Base-by-base conservation (phyloP, 1,140 invertebrate genomes). In the Caenorhabditis remanei region DNA sequence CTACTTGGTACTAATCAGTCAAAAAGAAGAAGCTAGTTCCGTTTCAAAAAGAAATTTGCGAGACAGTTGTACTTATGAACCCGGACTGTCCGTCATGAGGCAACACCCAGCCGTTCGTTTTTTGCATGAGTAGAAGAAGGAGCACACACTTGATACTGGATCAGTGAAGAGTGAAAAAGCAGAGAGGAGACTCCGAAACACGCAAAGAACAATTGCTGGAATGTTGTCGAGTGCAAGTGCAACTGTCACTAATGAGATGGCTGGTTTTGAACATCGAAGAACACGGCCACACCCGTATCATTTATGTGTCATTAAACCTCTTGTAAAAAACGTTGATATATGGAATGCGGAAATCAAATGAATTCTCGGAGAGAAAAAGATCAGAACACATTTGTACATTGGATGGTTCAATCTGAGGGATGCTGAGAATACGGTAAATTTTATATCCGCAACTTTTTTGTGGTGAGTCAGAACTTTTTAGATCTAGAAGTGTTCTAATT, bases 221-320 rank as follows among this genome's bases (percentile, higher is more conserved):
- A 79, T 79, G 71, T 50, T 71, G 65, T 48, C 65, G 65, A 71
- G 65, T 71, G 65, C n/a, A 63, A 71, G 65, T 71, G 65, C 65
- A 71, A 71, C 9, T 71, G 0, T 65, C 61, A 65, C 61, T 65
- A 58, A 58, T 58, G 55, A 58, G 24, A 43, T 71, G 14, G 43
- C 46, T 79, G 46, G 46, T 79, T 79, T 48, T n/a, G 71, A 79
- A 79, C 71, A 79, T 50, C 71, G 71, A 79, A 79, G 71, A 79
- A 79, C 71, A 79, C 41, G 19, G 16, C 21, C 65, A 71, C 65
- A 79, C 71, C 71, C 71, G 21, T 48, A 50, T 50, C 46, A 79
- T 79, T 46, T 24, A 71, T 71, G 13, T 43, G 65, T 71, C 65
- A 79, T 46, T 79, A 50, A 79, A 48, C 71, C 43, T 65, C 11